Percentiles rank a stretch among this genome's conserved stretches.
Conservation (phyloP, 2,113 vertebrate species). For the Loxodonta africana region DNA sequence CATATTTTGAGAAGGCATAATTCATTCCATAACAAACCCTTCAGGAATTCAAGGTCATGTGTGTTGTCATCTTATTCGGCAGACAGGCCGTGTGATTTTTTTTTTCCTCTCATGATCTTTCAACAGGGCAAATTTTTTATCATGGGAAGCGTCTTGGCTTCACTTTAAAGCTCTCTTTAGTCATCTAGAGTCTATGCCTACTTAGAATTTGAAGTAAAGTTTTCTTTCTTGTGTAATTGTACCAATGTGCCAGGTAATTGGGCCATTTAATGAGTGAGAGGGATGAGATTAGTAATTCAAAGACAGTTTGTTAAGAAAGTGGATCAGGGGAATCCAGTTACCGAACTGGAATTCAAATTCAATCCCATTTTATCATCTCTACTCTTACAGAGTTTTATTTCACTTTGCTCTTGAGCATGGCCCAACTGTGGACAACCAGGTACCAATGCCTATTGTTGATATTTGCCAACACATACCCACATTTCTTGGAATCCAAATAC, state of each 20-base stretch:
- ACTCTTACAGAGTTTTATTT: conserved; percentile 57
- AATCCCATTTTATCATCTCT: neutral
- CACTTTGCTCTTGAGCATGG: conserved; percentile 26
- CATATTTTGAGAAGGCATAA: neutral
- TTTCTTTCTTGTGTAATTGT: conserved; percentile 1
- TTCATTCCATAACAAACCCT: neutral
- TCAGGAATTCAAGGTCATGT: conserved; percentile 40
- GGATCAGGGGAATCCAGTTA: conserved; percentile 44
- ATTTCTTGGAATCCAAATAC: conserved; percentile 27
- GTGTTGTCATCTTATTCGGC: neutral
- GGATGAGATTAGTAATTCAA: conserved; percentile 56
- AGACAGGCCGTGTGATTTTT: neutral
- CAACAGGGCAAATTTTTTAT: neutral
- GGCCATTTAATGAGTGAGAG: conserved; percentile 31
- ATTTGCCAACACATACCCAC: neutral
- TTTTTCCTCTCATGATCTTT: neutral
- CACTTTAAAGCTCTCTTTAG: conserved; percentile 40
- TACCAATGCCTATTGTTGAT: neutral
- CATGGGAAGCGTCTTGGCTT: neutral
- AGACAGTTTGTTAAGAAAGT: conserved; percentile 63
- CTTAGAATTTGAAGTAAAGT: conserved; percentile 50
- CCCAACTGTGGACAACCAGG: neutral
- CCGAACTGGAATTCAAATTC: conserved; percentile 46
- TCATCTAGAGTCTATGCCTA: neutral
- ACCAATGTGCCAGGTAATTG: neutral